Base-by-base conservation (phyloP, 35 echinoderm and acorn worm species). In the Ophioderma brevispina region DNA sequence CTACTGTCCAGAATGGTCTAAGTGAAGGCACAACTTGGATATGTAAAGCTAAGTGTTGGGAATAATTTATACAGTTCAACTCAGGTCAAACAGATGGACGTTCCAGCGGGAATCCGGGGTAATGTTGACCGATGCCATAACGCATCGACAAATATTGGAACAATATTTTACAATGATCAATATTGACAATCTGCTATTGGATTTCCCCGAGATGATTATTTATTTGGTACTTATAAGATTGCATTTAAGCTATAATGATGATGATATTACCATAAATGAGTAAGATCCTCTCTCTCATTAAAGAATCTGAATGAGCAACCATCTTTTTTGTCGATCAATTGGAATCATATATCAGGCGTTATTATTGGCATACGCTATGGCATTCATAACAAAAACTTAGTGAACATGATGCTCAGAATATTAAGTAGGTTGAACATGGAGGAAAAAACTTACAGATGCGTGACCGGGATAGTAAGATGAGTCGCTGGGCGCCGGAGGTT, bases 341-440 rank as follows among this genome's bases (percentile, higher is more conserved):
- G 28, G 59, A 70, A 70, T 70, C 59, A 70, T 15, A 70, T 70
- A 70, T 25, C 59, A 18, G 1, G 2, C 28, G 23, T 70, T 70
- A 70, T 30, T 18, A 70, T 70, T 70, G 59, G 2, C 59, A 70
- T 30, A 70, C 59, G n/a, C 59, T 70, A 25, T 25, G n/a, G 59
- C 59, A 70, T 70, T 70, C 59, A 70, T 70, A 70, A 70, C 59
- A 70, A 70, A 70, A 70, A 70, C 59, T 70, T 70, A 70, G 17
- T 70, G 59, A 70, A 70, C 59, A 70, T 70, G 59, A 70, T 70
- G 59, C 28, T 25, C 59, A 3, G 59, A 70, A 70, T 70, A 70
- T 70, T 70, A 70, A 70, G 6, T 70, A 70, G 59, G 59, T 70
- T 70, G 6, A 70, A 15, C 28, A 25, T 70, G 10, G 59, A 25